A percentile compares a stretch with the other conserved stretches of the same genome.
These are phyloP conservation scores for Agrotis clavis DNA, from an alignment of 2,888 invertebrate species.

Conservation along the genomic window DNA sequence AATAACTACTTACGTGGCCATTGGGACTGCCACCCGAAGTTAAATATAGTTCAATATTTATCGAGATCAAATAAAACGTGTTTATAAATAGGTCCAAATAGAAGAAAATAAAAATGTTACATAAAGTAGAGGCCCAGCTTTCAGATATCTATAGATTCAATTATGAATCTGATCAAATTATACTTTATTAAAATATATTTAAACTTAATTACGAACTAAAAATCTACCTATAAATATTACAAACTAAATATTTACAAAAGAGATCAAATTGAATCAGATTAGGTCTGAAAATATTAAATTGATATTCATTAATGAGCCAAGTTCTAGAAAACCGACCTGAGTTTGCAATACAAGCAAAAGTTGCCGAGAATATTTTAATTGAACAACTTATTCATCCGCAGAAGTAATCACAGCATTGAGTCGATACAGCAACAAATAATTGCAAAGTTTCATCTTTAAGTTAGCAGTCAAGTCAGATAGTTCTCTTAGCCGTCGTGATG, in stretches of 20 bases:
- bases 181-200: no score
- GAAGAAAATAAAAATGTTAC: background rate
- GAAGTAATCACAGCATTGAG: background rate
- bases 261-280: background rate
- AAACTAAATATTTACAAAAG: no score
- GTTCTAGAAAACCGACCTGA: background rate
- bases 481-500: constrained; percentile 43
- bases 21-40: background rate
- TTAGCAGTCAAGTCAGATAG: constrained; percentile 58
- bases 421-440: constrained; percentile 21
- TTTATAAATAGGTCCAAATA: background rate
- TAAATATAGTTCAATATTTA: no score
- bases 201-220: no score
- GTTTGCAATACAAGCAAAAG: background rate
- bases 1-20: background rate
- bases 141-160: background rate
- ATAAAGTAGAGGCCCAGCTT: background rate
- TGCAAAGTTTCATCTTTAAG: constrained; percentile 39
- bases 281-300: background rate
- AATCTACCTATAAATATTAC: no score
- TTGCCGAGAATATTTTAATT: constrained; percentile 3
- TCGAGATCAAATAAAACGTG: background rate
- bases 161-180: background rate
- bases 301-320: background rate
- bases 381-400: background rate